phyloP scores from a whole-genome alignment of 2,888 invertebrate species.

The Anoplius nigerrimus region DNA sequence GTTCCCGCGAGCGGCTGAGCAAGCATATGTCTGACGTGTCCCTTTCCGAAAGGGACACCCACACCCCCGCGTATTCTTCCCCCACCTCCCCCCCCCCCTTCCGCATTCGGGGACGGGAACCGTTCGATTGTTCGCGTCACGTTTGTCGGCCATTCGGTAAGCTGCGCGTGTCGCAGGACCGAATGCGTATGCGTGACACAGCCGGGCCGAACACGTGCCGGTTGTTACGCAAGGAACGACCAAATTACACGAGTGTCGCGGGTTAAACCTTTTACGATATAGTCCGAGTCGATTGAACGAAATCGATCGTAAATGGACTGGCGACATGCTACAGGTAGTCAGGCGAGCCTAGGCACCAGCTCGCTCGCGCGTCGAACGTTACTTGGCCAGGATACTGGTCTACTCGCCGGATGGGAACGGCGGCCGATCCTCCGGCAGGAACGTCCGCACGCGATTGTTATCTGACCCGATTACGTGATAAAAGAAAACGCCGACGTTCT shows the following conservation, averaged over 20 bases:
- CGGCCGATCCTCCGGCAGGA: no score
- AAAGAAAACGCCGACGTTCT: no score
- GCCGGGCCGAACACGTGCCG: background rate
- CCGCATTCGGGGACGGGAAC: no score
- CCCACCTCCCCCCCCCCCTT: slow-evolving; percentile 8
- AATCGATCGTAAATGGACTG: slow-evolving; percentile 42
- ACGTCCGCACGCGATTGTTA: no score
- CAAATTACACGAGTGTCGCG: slow-evolving; percentile 8
- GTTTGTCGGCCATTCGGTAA: slow-evolving; percentile 52
- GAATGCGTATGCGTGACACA: slow-evolving; percentile 47
- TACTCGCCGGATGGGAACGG: no score
- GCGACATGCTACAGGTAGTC: slow-evolving; percentile 24
- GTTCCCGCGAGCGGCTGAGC: no score
- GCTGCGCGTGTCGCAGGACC: slow-evolving; percentile 22
- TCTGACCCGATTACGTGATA: no score
- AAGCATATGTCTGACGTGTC: slow-evolving; percentile 12
- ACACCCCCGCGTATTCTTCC: background rate
- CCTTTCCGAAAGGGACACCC: slow-evolving; percentile 17
- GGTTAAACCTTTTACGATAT: slow-evolving; percentile 34
- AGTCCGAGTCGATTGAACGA: slow-evolving; percentile 30
- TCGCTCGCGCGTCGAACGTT: no score
- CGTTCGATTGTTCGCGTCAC: slow-evolving; percentile 53
- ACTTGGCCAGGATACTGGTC: no score
- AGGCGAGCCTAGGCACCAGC: background rate
- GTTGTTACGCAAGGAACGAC: slow-evolving; percentile 8